These are phyloP conservation scores for Dipodomys merriami DNA, from an alignment of 2,113 vertebrate species.

Conservation along the genomic window DNA sequence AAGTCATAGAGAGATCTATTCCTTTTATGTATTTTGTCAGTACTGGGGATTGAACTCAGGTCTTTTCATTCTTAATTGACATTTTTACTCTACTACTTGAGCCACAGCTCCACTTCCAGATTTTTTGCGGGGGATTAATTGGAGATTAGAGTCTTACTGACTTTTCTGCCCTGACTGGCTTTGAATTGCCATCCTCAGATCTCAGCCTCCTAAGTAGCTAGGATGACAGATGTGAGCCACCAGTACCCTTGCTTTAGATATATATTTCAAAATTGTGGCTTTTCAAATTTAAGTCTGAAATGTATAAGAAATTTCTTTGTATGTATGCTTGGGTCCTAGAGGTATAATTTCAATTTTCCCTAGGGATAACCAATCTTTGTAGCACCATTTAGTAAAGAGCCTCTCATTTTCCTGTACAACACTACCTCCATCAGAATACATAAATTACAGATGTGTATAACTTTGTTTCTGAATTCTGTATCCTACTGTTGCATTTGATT, in stretches of 20 bases:
- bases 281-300: constrained; percentile 31
- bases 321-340: not conserved
- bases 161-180: no score
- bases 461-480: not conserved
- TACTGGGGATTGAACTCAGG: no score
- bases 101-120: no score
- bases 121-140: no score
- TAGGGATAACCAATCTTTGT: constrained; percentile 13
- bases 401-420: not conserved
- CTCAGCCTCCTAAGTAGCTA: no score
- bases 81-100: no score
- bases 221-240: no score
- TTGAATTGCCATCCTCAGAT: no score
- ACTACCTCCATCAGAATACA: not conserved
- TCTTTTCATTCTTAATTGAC: no score
- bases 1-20: not conserved
- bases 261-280: constrained; percentile 11
- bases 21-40: no score
- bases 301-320: constrained; percentile 9
- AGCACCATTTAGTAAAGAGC: constrained; percentile 14
- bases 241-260: not conserved
- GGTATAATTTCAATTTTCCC: constrained; percentile 35
- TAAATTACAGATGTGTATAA: not conserved
- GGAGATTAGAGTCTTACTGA: no score
- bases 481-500: not conserved